These are phyloP conservation scores for Bergia puertoricense DNA, from an alignment of 92 coral and sea anemone species.

Conservation along the genomic window DNA sequence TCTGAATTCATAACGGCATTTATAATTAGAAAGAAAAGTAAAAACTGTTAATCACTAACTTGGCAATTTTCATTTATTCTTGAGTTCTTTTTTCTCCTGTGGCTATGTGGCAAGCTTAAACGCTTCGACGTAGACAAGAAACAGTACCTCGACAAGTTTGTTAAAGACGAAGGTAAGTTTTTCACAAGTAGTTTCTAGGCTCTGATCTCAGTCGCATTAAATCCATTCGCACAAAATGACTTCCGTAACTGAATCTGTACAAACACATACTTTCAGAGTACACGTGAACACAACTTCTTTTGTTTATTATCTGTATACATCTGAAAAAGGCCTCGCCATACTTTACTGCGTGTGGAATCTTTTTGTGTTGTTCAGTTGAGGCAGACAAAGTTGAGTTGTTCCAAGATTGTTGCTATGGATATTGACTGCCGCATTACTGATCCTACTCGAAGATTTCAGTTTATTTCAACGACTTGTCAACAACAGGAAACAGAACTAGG, in stretches of 20 bases:
- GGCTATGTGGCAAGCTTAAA: not conserved
- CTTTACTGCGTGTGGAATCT: not conserved
- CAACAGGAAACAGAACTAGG: too few relatives aligned
- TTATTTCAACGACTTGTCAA: too few relatives aligned
- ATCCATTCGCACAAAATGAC: not conserved
- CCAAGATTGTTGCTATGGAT: not conserved
- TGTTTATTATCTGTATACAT: not conserved
- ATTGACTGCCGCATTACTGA: not conserved
- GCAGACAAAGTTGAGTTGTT: not conserved
- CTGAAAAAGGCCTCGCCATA: too few relatives aligned
- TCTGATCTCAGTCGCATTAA: not conserved
- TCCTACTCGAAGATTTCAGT: too few relatives aligned
- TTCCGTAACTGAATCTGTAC: not conserved
- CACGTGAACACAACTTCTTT: not conserved
- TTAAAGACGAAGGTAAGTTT: not conserved
- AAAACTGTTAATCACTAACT: not conserved
- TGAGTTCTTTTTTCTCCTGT: not conserved
- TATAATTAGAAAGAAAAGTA: not conserved
- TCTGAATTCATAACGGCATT: too few relatives aligned
- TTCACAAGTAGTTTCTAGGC: not conserved
- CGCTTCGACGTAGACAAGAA: not conserved
- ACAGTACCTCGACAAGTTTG: not conserved
- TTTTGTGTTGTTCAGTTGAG: not conserved
- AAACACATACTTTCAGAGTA: not conserved
- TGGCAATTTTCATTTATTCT: too few relatives aligned